These are phyloP conservation scores for Macrotrachela quadricornifera DNA, from an alignment of 1,140 invertebrate genomes.

Conservation along the genomic window DNA sequence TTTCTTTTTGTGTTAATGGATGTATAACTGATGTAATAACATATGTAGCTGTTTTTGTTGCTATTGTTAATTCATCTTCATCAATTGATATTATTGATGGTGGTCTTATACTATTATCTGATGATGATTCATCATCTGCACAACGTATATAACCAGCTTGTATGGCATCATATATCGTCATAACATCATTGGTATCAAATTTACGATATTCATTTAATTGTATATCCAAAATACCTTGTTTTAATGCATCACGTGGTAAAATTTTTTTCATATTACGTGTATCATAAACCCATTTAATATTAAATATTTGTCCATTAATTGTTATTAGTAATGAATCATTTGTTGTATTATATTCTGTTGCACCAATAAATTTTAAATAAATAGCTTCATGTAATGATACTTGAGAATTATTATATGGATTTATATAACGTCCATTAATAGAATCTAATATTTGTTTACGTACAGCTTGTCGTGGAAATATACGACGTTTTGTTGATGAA, in stretches of 20 bases:
- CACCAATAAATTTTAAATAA: slow-evolving; percentile 6
- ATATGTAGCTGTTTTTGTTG: slow-evolving; percentile 9
- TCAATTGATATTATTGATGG: slow-evolving; percentile 4
- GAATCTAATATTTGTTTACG: neutral
- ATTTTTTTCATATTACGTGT: neutral
- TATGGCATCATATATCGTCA: neutral
- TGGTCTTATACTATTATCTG: neutral
- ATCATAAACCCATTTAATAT: slow-evolving; percentile 3
- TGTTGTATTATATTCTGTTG: neutral
- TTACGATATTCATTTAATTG: slow-evolving; percentile 2
- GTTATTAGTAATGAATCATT: neutral
- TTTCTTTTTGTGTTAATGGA: slow-evolving; percentile 7
- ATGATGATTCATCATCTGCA: neutral
- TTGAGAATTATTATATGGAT: neutral
- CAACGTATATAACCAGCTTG: neutral
- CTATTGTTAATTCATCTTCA: slow-evolving; percentile 9
- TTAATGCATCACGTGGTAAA: neutral
- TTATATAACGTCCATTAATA: neutral
- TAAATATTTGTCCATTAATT: neutral
- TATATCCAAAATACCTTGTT: slow-evolving; percentile 3
- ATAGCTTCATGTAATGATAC: slow-evolving; percentile 8
- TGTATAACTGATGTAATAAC: slow-evolving; percentile 7
- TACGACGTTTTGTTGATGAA: slow-evolving; percentile 2
- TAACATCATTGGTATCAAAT: neutral
- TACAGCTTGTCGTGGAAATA: slow-evolving; percentile 3